Evolutionary conservation across 2,113 vertebrate species (phyloP), one percentile per base, ranked within the genome.

Genomic region (Excalfactoria chinensis): DNA sequence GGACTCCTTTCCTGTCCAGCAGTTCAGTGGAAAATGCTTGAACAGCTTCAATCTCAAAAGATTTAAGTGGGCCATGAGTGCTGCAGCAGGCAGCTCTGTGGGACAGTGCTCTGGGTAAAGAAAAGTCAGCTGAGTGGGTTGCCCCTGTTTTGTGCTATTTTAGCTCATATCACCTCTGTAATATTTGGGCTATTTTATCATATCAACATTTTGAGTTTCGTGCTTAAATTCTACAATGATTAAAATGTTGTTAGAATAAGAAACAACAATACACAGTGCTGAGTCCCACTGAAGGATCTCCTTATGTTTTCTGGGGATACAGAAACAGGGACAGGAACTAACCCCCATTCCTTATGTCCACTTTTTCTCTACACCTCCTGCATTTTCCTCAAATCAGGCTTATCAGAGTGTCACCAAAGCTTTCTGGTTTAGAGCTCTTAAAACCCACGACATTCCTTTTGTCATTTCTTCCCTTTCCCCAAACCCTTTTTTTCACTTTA

Each of bases 71-170:
- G 8, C 15, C 0, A 0, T 44, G 53, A 2, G 7, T 53, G 35
- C 46, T 48, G 14, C 34, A 68, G 28, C 1, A 1, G 48, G 41
- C 51, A 81, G 66, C 21, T 34, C 10, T 0, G 0, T 1, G 3
- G 28, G 28, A 15, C 32, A n/a, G 23, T n/a, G 25, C 30, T 68
- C 25, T 8, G 20, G 17, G 21, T 40, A 60, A 40, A 55, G 30
- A 43, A 48, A 62, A 77, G 32, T 28, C 23, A 59, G 32, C 1
- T 37, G 53, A 67, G 11, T 25, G n/a, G 3, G 4, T 53, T 77
- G 11, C 37, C 56, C 78, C 69, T 86, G 22, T 13, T 87, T 69
- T 67, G 28, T 82, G 51, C 40, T 84, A 4, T 30, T 94, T 40
- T 8, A 81, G 41, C 49, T 86, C 44, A 69, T 59, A 58, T 69